phyloP scores from a whole-genome alignment of 2,113 vertebrate genomes.

The Etia nguti region DNA sequence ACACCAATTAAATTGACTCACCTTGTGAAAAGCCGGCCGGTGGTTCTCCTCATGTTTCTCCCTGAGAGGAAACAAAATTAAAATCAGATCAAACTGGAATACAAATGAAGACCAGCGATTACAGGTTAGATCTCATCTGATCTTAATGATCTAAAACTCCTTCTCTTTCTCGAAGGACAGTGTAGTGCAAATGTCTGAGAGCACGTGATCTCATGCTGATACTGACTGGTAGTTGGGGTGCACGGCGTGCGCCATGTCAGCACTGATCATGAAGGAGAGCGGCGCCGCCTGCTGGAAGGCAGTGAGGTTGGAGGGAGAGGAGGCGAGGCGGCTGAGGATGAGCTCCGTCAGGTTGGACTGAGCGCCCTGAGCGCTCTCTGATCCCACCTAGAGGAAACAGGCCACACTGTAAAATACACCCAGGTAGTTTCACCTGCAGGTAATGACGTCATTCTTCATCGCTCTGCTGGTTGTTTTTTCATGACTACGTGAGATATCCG shows the following conservation, averaged over 20 bases:
- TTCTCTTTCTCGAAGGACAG: background rate
- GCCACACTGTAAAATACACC: background rate
- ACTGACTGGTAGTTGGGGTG: slow-evolving; percentile 97
- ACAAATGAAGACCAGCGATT: background rate
- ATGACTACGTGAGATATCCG: background rate
- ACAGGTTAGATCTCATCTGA: background rate
- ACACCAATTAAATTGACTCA: slow-evolving; percentile 13
- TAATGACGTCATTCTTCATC: background rate
- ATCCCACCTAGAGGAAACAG: slow-evolving; percentile 81
- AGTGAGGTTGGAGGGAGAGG: slow-evolving; percentile 75
- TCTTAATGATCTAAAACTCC: background rate
- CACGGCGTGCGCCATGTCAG: slow-evolving; percentile 93
- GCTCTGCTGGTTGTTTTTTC: background rate
- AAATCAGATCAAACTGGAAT: background rate
- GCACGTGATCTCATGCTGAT: background rate
- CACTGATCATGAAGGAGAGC: slow-evolving; percentile 94
- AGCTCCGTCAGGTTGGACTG: slow-evolving; percentile 91
- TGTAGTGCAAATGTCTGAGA: background rate
- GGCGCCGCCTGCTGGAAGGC: slow-evolving; percentile 91
- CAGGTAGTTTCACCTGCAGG: background rate
- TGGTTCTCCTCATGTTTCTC: slow-evolving; percentile 98
- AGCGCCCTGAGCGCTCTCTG: slow-evolving; percentile 89
- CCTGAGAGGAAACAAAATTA: slow-evolving; percentile 57
- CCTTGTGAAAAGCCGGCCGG: slow-evolving; percentile 92
- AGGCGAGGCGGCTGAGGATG: slow-evolving; percentile 85